Conservation (phyloP, 2,797 vertebrate species). For the Leptoclinus maculatus region DNA sequence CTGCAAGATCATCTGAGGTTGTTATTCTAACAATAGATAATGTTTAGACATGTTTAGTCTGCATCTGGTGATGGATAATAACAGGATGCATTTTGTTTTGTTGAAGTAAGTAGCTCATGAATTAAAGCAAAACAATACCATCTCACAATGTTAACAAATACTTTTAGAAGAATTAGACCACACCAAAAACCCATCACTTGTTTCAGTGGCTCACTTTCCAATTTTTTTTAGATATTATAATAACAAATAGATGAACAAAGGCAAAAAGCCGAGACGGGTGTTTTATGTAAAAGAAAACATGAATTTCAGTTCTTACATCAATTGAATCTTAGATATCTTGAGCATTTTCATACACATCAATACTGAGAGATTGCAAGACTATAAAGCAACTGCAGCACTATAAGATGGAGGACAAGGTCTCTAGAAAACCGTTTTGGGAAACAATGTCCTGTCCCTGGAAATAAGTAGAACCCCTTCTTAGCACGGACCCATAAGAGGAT, state of each 20-base stretch:
- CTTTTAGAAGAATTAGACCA: neutral
- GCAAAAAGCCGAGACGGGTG: neutral
- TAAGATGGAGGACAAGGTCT: neutral
- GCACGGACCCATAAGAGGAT: slow-evolving; percentile 35
- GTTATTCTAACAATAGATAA: neutral
- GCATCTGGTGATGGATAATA: neutral
- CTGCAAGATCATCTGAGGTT: neutral
- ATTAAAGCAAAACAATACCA: neutral
- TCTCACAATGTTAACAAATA: neutral
- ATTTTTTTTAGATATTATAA: neutral
- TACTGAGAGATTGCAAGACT: neutral
- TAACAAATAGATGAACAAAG: slow-evolving; percentile 3
- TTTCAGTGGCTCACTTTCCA: neutral
- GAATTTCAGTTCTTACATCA: neutral
- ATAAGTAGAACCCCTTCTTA: slow-evolving; percentile 31
- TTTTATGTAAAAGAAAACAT: neutral
- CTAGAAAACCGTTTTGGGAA: slow-evolving; percentile 22
- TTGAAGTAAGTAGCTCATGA: neutral
- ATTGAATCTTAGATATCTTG: neutral
- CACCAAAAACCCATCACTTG: neutral
- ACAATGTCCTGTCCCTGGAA: slow-evolving; percentile 27
- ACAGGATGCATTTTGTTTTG: neutral
- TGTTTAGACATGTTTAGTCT: slow-evolving; percentile 16
- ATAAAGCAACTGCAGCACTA: neutral
- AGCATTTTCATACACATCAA: neutral